Conservation (phyloP, 2,797 vertebrate genomes). For the Hozukius guyotensis region DNA sequence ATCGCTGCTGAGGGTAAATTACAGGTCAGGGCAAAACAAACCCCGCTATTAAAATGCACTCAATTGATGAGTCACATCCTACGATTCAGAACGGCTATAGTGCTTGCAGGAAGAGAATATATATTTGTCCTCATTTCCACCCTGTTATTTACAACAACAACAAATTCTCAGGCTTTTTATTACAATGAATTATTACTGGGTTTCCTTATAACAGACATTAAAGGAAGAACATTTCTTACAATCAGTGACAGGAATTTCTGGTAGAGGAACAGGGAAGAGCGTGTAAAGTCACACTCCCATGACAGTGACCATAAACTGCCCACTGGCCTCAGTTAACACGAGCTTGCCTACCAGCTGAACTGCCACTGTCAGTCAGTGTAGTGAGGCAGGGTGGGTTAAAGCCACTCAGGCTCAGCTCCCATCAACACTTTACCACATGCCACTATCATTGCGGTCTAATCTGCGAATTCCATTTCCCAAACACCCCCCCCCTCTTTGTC, state of each 20-base stretch:
- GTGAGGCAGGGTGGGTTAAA: slow-evolving; percentile 21
- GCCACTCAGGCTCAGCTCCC: slow-evolving; percentile 36
- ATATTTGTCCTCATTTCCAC: neutral
- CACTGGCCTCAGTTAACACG: slow-evolving; percentile 47
- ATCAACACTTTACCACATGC: slow-evolving; percentile 65
- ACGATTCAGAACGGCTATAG: neutral
- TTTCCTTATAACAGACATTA: neutral
- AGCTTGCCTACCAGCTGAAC: slow-evolving; percentile 37
- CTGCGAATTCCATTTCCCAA: slow-evolving; percentile 76
- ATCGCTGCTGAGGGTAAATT: slow-evolving; percentile 3
- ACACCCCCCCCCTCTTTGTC: slow-evolving; percentile 51
- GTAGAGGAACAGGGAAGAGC: slow-evolving; percentile 15
- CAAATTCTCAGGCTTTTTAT: neutral
- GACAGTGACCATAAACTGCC: slow-evolving; percentile 58
- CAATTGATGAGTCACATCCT: neutral
- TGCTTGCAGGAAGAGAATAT: neutral
- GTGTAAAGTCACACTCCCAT: slow-evolving; percentile 55
- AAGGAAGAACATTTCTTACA: neutral
- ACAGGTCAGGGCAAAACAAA: slow-evolving; percentile 6
- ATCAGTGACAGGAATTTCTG: slow-evolving; percentile 24
- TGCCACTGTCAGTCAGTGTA: slow-evolving; percentile 15
- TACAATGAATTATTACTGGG: neutral
- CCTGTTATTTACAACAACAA: neutral
- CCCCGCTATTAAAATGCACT: neutral
- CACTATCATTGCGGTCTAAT: slow-evolving; percentile 73